A percentile compares a stretch with the other conserved stretches of the same genome.
phyloP scores from a whole-genome alignment of 2,888 invertebrate species.

The Tetrapedia diversipes region DNA sequence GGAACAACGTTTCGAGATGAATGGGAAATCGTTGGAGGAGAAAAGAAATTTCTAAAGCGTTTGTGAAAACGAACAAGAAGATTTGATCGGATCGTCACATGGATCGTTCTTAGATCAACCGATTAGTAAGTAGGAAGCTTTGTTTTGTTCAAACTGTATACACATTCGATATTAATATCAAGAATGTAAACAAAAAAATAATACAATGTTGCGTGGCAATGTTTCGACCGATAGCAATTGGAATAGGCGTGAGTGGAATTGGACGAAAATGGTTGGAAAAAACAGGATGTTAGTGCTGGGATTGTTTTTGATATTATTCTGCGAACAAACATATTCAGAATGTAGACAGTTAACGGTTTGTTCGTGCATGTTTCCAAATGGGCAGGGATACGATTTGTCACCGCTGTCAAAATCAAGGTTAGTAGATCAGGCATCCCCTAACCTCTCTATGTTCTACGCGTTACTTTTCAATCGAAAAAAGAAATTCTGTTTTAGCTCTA shows the following conservation, averaged over 20 bases:
- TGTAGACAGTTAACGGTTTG: constrained; percentile 74
- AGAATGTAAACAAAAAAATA: too few relatives aligned
- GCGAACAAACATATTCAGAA: constrained; percentile 53
- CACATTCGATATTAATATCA: too few relatives aligned
- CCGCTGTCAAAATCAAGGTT: constrained; percentile 57
- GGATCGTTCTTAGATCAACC: too few relatives aligned
- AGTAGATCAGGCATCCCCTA: constrained; percentile 45
- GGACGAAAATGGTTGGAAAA: constrained; percentile 44
- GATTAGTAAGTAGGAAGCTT: too few relatives aligned
- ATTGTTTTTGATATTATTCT: constrained; percentile 44
- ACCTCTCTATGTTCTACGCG: constrained; percentile 35
- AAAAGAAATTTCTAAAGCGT: too few relatives aligned
- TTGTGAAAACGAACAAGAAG: too few relatives aligned
- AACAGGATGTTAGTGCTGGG: constrained; percentile 19
- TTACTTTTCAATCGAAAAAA: neutral
- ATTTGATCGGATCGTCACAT: too few relatives aligned
- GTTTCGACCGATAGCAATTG: neutral
- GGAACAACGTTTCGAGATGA: too few relatives aligned
- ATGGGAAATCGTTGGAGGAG: too few relatives aligned
- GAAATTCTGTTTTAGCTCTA: constrained; percentile 16
- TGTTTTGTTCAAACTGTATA: too few relatives aligned
- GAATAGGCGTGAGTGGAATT: neutral
- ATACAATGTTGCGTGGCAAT: neutral
- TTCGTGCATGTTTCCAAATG: constrained; percentile 76
- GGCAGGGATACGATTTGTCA: constrained; percentile 74